Evolutionary conservation across 2,113 vertebrate genomes (phyloP), one percentile per base, ranked within the genome.

Genomic region (Hucho hucho): DNA sequence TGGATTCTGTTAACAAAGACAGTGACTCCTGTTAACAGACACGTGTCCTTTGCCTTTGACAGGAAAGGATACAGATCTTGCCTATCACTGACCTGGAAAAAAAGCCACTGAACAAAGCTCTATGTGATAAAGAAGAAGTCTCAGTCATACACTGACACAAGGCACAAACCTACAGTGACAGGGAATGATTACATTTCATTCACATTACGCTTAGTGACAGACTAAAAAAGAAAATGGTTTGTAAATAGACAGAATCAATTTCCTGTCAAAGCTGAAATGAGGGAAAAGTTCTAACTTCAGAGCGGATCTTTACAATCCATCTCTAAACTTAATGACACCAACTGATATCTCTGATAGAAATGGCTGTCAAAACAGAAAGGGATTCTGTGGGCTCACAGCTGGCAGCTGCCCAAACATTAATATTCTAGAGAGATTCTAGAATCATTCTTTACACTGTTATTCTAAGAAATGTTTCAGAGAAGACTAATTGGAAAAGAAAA

Each of bases 21-120:
- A 66, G 59, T 13, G 28, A 67, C 46, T 66, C 74, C 70, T 76
- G 74, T 76, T 80, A 73, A 66, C 46, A 29, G 49, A 59, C 47
- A 43, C 20, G 67, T 81, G 67, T 70, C 25, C 64, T 16, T 25
- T 25, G 28, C 37, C 46, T 37, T 66, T 56, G 28, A 67, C 0
- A 58, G 49, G 20, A 56, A 16, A 24, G 73, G 22, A 74, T 26
- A 64, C 22, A 43, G 58, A 61, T 24, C 24, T 14, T 7, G 14
- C 25, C 26, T 26, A 1, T 5, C 64, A 7, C 64, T 14, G 20
- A 18, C 53, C 53, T 56, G 18, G 53, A 20, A 56, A 56, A 49
- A 56, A 16, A 14, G 13, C 37, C 37, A 43, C 9, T 43, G 37
- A 43, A 43, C 37, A 43, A 43, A 43, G 37, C 37, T 43, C 37